phyloP scores from a whole-genome alignment of 2,888 invertebrate genomes.

The Spicauda simplicius region DNA sequence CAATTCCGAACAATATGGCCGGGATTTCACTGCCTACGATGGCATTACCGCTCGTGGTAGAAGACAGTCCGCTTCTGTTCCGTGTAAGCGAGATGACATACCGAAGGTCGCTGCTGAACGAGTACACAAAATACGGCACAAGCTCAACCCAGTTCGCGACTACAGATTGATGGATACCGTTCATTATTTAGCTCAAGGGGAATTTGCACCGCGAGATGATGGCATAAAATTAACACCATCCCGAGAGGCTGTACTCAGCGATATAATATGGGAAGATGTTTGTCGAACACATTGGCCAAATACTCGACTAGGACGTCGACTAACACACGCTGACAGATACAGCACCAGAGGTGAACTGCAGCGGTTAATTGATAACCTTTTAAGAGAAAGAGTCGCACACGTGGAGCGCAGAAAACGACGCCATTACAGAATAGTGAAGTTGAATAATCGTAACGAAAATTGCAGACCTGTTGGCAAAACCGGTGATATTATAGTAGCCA shows the following conservation, averaged over 20 bases:
- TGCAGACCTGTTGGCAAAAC: slow-evolving; percentile 74
- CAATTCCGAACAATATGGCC: slow-evolving; percentile 77
- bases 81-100: slow-evolving; percentile 69
- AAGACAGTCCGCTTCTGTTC: slow-evolving; percentile 74
- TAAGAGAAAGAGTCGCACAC: slow-evolving; percentile 74
- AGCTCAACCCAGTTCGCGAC: slow-evolving; percentile 76
- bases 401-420: slow-evolving; percentile 74
- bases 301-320: slow-evolving; percentile 67
- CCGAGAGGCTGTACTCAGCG: slow-evolving; percentile 77
- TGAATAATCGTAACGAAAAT: slow-evolving; percentile 74
- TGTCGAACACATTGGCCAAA: slow-evolving; percentile 80
- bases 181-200: slow-evolving; percentile 79
- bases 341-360: slow-evolving; percentile 71
- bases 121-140: slow-evolving; percentile 75
- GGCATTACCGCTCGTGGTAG: slow-evolving; percentile 75
- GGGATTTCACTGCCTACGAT: slow-evolving; percentile 77
- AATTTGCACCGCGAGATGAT: slow-evolving; percentile 79
- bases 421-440: slow-evolving; percentile 77
- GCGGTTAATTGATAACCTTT: slow-evolving; percentile 71
- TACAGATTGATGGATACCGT: slow-evolving; percentile 80
- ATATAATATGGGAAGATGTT: slow-evolving; percentile 80
- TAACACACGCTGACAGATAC: slow-evolving; percentile 62
- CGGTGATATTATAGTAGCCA: slow-evolving; percentile 78
- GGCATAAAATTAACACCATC: slow-evolving; percentile 79
- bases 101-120: slow-evolving; percentile 74